These are phyloP conservation scores for Hippocampus comes DNA, from an alignment of 2,113 vertebrate genomes.

Conservation along the genomic window DNA sequence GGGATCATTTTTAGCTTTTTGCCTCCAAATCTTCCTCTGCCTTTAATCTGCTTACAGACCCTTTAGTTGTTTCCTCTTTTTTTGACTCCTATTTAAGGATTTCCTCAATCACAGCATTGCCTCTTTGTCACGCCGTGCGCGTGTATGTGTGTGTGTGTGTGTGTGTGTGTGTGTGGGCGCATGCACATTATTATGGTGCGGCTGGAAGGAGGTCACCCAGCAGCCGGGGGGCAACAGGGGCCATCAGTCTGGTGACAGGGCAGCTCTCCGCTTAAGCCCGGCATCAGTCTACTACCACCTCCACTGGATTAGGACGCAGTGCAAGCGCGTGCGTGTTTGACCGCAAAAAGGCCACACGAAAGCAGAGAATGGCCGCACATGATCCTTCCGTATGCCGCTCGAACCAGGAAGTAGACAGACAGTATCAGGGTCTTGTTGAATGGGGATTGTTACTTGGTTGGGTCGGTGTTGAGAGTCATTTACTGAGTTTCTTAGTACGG, in stretches of 20 bases:
- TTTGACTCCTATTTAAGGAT: slow-evolving; percentile 13
- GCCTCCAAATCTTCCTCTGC: neutral
- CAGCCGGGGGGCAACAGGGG: slow-evolving; percentile 44
- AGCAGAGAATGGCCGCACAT: slow-evolving; percentile 48
- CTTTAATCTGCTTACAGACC: slow-evolving; percentile 17
- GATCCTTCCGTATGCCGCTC: slow-evolving; percentile 32
- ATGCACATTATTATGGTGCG: slow-evolving; percentile 17
- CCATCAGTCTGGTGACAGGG: slow-evolving; percentile 65
- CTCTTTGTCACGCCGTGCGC: slow-evolving; percentile 17
- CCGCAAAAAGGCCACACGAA: slow-evolving; percentile 49
- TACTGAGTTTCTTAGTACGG: too few species aligned
- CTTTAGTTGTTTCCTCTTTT: slow-evolving; percentile 25
- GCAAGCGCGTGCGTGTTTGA: neutral
- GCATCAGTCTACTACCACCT: slow-evolving; percentile 56
- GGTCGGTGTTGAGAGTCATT: too few species aligned
- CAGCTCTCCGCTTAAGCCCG: slow-evolving; percentile 55
- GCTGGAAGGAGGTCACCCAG: slow-evolving; percentile 63
- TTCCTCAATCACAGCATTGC: slow-evolving; percentile 31
- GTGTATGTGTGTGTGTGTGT: neutral
- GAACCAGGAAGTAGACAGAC: neutral
- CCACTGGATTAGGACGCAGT: slow-evolving; percentile 60
- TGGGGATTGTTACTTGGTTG: too few species aligned
- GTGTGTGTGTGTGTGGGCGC: slow-evolving; percentile 3
- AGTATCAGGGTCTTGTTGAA: too few species aligned
- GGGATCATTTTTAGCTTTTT: neutral